Conservation (phyloP, 2,113 vertebrate species). For the Tupaia tana region DNA sequence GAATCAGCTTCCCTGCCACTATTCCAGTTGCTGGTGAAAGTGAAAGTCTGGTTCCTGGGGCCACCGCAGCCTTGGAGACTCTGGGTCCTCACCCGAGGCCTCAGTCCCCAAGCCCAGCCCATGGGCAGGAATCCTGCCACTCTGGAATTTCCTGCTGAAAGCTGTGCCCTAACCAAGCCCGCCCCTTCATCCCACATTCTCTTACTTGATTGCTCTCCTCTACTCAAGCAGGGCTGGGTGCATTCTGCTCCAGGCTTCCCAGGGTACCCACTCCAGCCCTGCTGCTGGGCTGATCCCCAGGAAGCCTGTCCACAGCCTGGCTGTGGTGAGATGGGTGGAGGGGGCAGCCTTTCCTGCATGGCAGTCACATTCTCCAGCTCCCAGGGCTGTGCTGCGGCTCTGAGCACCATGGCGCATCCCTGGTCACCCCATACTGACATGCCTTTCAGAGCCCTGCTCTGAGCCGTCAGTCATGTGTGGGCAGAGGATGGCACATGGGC, state of each 20-base stretch:
- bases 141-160: not conserved
- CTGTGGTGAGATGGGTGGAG: too few species aligned
- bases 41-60: not conserved
- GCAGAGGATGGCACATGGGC: too few species aligned
- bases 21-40: not conserved
- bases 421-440: too few species aligned
- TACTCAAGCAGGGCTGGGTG: fast-evolving
- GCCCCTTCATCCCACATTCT: not conserved
- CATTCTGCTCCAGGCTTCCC: not conserved
- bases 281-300: not conserved
- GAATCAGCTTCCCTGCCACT: not conserved
- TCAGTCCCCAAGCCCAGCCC: not conserved
- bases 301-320: not conserved
- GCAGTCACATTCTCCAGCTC: too few species aligned
- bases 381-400: too few species aligned
- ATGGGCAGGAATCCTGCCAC: not conserved
- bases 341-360: too few species aligned
- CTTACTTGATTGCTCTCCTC: not conserved
- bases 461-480: too few species aligned
- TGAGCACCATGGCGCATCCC: too few species aligned
- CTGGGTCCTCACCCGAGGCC: not conserved
- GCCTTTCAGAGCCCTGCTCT: too few species aligned
- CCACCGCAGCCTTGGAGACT: not conserved
- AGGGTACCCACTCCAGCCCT: not conserved
- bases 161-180: not conserved